A percentile compares a stretch with the other conserved stretches of the same genome.
phyloP scores from a whole-genome alignment of 2,888 invertebrate genomes.

The Drosophila setosimentum region DNA sequence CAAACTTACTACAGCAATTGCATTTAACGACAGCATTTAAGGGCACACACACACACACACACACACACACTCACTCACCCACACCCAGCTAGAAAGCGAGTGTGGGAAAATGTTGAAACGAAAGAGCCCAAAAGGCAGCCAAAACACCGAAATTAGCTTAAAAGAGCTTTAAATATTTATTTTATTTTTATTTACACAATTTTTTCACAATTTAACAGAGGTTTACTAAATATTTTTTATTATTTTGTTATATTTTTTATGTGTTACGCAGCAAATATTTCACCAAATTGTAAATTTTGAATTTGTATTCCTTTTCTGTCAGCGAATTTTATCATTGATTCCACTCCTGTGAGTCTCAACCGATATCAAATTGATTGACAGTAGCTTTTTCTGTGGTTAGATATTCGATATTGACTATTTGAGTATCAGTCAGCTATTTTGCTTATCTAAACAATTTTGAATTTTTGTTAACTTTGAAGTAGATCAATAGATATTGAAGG shows the following conservation, averaged over 20 bases:
- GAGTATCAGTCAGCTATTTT: background rate
- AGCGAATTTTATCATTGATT: background rate
- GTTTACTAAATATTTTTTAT: background rate
- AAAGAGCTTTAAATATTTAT: background rate
- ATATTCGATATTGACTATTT: background rate
- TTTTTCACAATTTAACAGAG: background rate
- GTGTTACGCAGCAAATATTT: background rate
- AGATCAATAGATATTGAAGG: background rate
- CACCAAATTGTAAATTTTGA: background rate
- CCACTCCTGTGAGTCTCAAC: background rate
- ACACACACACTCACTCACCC: background rate
- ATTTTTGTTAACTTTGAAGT: background rate
- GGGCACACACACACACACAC: conserved; percentile 19
- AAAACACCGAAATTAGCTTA: background rate
- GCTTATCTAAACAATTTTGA: background rate
- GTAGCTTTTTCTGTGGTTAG: background rate
- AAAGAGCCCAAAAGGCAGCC: background rate
- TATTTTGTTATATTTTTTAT: background rate
- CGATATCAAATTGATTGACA: background rate
- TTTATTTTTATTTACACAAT: background rate
- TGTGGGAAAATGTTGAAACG: background rate
- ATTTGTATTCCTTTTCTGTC: background rate
- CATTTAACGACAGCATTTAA: conserved; percentile 52
- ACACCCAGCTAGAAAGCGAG: background rate
- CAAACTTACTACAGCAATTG: conserved; percentile 42